These are phyloP conservation scores for Rhegmatorhina hoffmannsi DNA, from an alignment of 2,113 vertebrate species.

Conservation along the genomic window DNA sequence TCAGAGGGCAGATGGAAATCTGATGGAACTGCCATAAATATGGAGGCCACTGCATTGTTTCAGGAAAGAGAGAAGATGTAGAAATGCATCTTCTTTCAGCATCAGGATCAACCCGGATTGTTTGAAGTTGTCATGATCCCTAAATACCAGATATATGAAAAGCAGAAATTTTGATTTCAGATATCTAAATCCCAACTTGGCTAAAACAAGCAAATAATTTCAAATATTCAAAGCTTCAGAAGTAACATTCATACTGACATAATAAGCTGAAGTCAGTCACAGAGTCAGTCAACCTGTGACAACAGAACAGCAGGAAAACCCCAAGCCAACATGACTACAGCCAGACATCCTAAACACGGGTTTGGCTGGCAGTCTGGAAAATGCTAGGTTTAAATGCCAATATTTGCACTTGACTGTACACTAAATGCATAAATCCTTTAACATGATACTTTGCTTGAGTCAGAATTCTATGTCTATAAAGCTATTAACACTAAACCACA, in stretches of 20 bases:
- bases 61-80: neutral
- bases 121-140: neutral
- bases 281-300: neutral
- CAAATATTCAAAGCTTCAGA: neutral
- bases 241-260: neutral
- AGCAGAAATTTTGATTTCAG: neutral
- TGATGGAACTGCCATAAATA: neutral
- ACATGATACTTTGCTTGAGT: slow-evolving; percentile 56
- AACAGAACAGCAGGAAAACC: neutral
- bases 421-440: slow-evolving; percentile 61
- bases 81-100: neutral
- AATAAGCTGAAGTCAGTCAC: neutral
- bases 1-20: neutral
- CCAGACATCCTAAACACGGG: neutral
- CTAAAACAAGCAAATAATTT: neutral
- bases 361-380: slow-evolving; percentile 32
- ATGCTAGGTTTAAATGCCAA: slow-evolving; percentile 37
- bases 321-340: neutral
- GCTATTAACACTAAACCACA: slow-evolving; percentile 63
- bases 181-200: neutral
- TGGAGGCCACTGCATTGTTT: neutral
- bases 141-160: neutral
- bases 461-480: slow-evolving; percentile 59
- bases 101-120: neutral
- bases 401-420: slow-evolving; percentile 52